These are phyloP conservation scores for Cryptophagus acutangulus DNA, from an alignment of 2,888 invertebrate species.

Conservation along the genomic window DNA sequence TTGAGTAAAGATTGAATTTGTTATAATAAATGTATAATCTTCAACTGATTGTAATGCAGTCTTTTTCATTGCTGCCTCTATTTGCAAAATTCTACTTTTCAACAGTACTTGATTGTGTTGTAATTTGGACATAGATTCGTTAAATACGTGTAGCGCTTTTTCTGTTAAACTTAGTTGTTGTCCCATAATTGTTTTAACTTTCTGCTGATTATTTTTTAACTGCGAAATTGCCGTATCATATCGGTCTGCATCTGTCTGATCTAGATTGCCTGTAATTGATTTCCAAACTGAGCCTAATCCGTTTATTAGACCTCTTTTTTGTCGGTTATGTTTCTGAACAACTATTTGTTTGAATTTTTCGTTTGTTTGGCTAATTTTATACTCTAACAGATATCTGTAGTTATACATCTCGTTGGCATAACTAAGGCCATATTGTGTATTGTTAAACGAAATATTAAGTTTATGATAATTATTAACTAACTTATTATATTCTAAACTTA, in stretches of 20 bases:
- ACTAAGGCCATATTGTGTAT: too few species aligned
- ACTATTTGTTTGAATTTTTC: neutral
- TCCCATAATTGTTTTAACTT: neutral
- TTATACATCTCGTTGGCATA: too few species aligned
- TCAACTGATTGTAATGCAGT: too few species aligned
- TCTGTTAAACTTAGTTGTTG: neutral
- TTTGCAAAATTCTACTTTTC: neutral
- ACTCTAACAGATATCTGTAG: too few species aligned
- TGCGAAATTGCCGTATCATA: neutral
- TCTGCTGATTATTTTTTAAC: neutral
- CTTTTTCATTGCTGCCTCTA: too few species aligned
- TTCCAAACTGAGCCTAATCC: neutral
- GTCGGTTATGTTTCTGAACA: neutral
- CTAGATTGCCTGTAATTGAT: slow-evolving; percentile 3
- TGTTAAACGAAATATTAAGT: too few species aligned
- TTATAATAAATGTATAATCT: too few species aligned
- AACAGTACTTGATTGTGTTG: neutral
- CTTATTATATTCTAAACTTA: too few species aligned
- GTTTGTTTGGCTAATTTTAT: too few species aligned
- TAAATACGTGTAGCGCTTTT: neutral
- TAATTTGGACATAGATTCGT: neutral
- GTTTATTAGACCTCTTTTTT: neutral
- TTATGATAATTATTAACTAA: too few species aligned
- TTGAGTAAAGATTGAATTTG: too few species aligned
- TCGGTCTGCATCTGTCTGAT: neutral